Base-by-base conservation (phyloP, 2,797 vertebrate genomes). In the Myripristis jacobus region DNA sequence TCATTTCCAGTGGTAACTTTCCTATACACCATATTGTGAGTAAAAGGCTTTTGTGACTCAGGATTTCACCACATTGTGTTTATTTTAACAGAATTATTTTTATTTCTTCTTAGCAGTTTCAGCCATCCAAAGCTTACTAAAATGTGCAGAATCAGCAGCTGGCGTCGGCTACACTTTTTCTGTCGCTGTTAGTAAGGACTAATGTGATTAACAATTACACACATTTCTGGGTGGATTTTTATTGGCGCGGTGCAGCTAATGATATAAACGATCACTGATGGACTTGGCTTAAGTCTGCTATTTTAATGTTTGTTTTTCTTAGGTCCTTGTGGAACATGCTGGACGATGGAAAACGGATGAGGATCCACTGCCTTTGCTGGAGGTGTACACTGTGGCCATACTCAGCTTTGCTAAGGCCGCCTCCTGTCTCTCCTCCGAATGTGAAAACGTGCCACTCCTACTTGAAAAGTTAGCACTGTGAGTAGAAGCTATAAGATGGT, bases 401-500 rank as follows among this genome's bases (percentile, higher is more conserved):
- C 95, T 96, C 89, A 97, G 95, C 90, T 99, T 96, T 3, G 96
- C 98, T 47, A 96, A 96, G 91, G 96, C 98, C 51, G 91, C 95
- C 76, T 96, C 96, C 84, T 96, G 94, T 86, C 97, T 99, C 91
- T 96, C 95, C 93, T 95, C 96, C 31, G 96, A 98, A 93, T 99
- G 98, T 96, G 98, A 98, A 94, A 97, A 98, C 58, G 96, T 97
- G 84, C 94, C 96, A 84, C 95, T 98, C 91, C 96, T 99, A 93
- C 96, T 99, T 91, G 97, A 99, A 92, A 97, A 98, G 91, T 95
- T 99, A 94, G 94, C 96, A 84, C 93, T 98, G 98, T 99, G 89
- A 98, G 98, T 98, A 94, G 0, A 66, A 68, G 51, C 24, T 53
- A 13, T n/a, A 15, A 47, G 10, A 1, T 24, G 1, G n/a, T 5